Base-by-base conservation (phyloP, 2,888 invertebrate genomes). In the Acanthoscelides obtectus region DNA sequence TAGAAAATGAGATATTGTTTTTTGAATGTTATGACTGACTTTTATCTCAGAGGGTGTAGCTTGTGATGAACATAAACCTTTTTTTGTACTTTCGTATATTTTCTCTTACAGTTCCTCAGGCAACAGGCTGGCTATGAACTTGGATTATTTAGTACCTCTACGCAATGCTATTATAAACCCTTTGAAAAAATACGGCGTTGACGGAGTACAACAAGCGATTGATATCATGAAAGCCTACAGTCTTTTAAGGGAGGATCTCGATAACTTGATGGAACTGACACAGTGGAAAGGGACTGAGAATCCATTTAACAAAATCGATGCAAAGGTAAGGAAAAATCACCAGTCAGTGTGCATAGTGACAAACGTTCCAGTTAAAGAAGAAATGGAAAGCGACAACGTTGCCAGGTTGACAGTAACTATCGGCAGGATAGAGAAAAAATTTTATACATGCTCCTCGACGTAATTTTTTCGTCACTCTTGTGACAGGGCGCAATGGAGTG, bases 201-300 rank as follows among this genome's bases (percentile, higher is more conserved):
- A 93, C 0, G 97, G 96, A 5, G 90, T 98, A 0, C 83, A 87
- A 0, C 85, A 89, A 71, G 90, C 95, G 0, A 84, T 99, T 67
- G 87, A 88, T 4, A 89, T 94, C 19, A 90, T 98, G 86, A 92
- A 93, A 81, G 87, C 91, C 5, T 99, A 99, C 85, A 92, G 94
- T 82, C 88, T 99, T 72, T 84, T 95, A 70, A 89, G 96, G 72
- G 98, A 99, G 80, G 99, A 99, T 84, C 87, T 98, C 79, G 98
- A 98, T 76, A 93, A 93, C 17, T 86, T 99, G 22, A 86, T 93
- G 12, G 99, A 99, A 82, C 83, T 99, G 27, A 91, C 94, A 0
- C 84, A 91, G 64, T 99, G 98, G 97, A 92, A 95, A 0, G 91
- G 90, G 64, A 89, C 90, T 78, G 89, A 90, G 77, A 94, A 97